phyloP scores from a whole-genome alignment of 2,113 vertebrate species.

The Bostrychus sinensis region DNA sequence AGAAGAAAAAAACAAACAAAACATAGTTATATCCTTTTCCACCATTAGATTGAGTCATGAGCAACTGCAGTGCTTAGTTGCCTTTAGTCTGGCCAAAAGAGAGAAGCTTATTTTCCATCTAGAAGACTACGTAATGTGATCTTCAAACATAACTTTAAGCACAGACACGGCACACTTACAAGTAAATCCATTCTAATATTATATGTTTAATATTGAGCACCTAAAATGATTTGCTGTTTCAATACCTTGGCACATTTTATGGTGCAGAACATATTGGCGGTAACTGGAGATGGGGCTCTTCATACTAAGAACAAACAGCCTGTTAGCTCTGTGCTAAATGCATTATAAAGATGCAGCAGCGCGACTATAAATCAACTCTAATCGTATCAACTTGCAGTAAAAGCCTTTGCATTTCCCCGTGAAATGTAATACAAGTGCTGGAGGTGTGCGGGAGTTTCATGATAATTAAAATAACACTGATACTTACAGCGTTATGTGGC shows the following conservation, averaged over 20 bases:
- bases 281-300: conserved; percentile 15
- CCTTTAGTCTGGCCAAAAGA: no score
- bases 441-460: conserved; percentile 27
- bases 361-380: conserved; percentile 30
- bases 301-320: conserved; percentile 9
- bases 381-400: conserved; percentile 26
- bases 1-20: no score
- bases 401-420: conserved; percentile 29
- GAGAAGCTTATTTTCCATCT: no score
- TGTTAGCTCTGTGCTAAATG: conserved; percentile 4
- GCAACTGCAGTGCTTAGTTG: no score
- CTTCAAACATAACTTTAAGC: background rate
- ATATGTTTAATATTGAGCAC: background rate
- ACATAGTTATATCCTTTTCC: no score
- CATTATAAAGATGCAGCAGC: conserved; percentile 18
- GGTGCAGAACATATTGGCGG: conserved; percentile 12
- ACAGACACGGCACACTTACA: background rate
- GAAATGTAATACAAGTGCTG: conserved; percentile 52
- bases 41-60: no score
- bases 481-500: conserved; percentile 52
- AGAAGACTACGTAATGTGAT: no score
- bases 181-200: background rate
- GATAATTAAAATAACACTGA: conserved; percentile 67
- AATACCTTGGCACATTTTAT: background rate
- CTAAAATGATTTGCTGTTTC: conserved; percentile 6